Evolutionary conservation across 1,140 invertebrate species (phyloP).

Genomic region (Heliconius himera): DNA sequence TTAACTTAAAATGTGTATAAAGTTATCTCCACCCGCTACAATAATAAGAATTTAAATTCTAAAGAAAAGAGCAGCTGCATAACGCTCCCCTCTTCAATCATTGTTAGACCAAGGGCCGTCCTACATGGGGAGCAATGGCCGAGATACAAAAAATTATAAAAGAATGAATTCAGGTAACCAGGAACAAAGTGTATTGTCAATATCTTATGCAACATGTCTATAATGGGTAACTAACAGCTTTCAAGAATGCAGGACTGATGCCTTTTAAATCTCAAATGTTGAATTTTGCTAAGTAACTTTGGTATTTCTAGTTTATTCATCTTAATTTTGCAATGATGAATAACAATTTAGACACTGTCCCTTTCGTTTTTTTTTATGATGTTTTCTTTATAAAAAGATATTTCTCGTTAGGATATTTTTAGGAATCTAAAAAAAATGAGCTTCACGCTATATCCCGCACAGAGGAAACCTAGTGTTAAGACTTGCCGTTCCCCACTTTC

Average conservation of each 20-base stretch:
- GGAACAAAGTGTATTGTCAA: constrained; percentile 53
- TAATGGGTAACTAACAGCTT: not conserved
- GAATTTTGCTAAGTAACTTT: not conserved
- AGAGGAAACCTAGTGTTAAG: too few species aligned
- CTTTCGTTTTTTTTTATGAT: not conserved
- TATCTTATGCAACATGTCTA: not conserved
- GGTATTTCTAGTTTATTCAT: too few species aligned
- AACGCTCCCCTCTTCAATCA: constrained; percentile 68
- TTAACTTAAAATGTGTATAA: constrained; percentile 5
- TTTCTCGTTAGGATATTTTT: too few species aligned
- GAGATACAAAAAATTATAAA: constrained; percentile 61
- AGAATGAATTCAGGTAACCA: constrained; percentile 69
- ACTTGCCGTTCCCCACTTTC: too few species aligned
- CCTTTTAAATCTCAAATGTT: constrained; percentile 41
- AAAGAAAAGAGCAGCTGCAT: constrained; percentile 78
- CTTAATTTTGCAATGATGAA: too few species aligned
- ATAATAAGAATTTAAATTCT: constrained; percentile 56
- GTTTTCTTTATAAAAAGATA: not conserved
- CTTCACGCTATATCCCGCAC: too few species aligned
- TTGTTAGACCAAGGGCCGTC: constrained; percentile 76
- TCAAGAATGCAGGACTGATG: not conserved
- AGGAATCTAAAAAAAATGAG: not conserved
- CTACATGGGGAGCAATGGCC: constrained; percentile 69
- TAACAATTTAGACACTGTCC: too few species aligned
- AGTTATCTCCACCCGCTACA: constrained; percentile 34